Base-by-base conservation (phyloP, 92 coral and sea anemone genomes). In the Palythoa caribaeorum region DNA sequence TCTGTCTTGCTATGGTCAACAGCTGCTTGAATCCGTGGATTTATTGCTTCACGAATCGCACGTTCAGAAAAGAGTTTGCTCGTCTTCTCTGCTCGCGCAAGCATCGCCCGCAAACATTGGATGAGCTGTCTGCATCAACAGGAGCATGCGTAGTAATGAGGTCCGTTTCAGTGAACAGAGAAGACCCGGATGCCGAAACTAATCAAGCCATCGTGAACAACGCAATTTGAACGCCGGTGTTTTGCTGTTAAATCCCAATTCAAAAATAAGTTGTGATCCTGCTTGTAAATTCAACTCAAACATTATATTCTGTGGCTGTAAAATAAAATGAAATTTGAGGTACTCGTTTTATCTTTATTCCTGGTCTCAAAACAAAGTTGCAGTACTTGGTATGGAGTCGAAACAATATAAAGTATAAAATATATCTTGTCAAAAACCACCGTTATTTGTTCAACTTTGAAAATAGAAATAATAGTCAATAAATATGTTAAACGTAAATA, bases 1-100 rank as follows among this genome's bases (percentile, higher is more conserved):
- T 62, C 37, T 79, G 84, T 57, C 84, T 79, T 19, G 54, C 71
- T 65, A 79, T 79, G 84, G 14, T 79, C 55, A 79, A 79, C 39
- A 79, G 72, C 84, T 79, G 84, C 54, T 65, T 79, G 16, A 59
- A 79, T 17, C 84, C 72, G 28, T 79, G 84, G 84, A 79, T 79
- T 19, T 79, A 79, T 39, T 79, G 84, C 70, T 14, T 57, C 14
- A 79, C 84, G 36, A 79, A 35, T 37, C 51, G 71, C 51, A 79
- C 84, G 0, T 59, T 59, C 71, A 79, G 84, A 79, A 79, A 38
- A 59, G 84, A 79, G 16, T 59, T 79, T 40, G 52, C 38, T 4
- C 52, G 53, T 39, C 54, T 79, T n/a, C 71, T 79, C 52, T 79
- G 84, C 65, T 37, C 71, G 84, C 16, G 54, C 12, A 57, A n/a